Percentiles rank a stretch among this genome's conserved stretches.
phyloP scores from a whole-genome alignment of 2,888 invertebrate genomes.

The Patella depressa region DNA sequence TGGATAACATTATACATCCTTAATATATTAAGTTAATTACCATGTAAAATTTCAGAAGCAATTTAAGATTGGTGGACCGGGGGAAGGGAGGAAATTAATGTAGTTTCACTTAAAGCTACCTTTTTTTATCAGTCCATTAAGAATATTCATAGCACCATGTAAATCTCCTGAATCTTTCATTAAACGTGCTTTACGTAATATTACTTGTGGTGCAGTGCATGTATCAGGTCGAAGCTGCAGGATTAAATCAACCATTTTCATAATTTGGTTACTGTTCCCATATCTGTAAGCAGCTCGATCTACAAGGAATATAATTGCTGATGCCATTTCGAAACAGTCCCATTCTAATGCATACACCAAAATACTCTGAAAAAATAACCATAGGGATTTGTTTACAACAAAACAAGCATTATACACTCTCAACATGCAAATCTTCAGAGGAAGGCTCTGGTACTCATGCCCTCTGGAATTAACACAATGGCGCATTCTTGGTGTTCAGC shows the following conservation, averaged over 20 bases:
- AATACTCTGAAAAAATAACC: slow-evolving; percentile 25
- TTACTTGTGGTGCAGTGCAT: slow-evolving; percentile 37
- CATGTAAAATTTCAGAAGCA: too few species aligned
- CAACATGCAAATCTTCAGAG: too few species aligned
- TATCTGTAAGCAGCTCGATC: slow-evolving; percentile 39
- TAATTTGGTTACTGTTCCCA: slow-evolving; percentile 27
- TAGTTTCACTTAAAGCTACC: background rate
- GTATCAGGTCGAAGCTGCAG: slow-evolving; percentile 21
- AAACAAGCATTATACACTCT: too few species aligned
- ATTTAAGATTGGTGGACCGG: too few species aligned
- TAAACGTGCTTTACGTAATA: slow-evolving; percentile 35
- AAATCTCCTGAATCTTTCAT: slow-evolving; percentile 40
- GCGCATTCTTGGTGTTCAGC: too few species aligned
- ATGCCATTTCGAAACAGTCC: slow-evolving; percentile 22
- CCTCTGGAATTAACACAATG: too few species aligned
- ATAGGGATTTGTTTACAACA: too few species aligned
- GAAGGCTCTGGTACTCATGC: too few species aligned
- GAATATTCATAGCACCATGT: slow-evolving; percentile 28
- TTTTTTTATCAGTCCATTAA: background rate
- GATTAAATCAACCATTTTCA: slow-evolving; percentile 29
- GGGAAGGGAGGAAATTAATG: too few species aligned
- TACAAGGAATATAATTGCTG: slow-evolving; percentile 36
- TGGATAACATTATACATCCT: too few species aligned
- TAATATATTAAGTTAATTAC: too few species aligned
- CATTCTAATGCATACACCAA: slow-evolving; percentile 30